Evolutionary conservation across 2,797 vertebrate species (phyloP).

Genomic region (Notamacropus eugenii): DNA sequence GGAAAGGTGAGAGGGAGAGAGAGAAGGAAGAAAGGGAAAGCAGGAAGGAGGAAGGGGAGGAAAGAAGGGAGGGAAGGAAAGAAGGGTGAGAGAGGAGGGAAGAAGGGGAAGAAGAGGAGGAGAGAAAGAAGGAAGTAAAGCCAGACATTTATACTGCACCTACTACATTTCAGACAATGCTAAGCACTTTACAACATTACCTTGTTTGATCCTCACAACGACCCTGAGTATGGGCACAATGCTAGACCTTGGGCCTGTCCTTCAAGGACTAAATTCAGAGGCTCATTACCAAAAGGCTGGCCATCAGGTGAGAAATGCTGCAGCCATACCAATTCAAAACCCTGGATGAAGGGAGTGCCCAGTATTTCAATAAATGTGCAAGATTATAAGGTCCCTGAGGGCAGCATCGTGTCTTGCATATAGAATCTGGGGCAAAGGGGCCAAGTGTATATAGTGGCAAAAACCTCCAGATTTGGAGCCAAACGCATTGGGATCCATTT

Average conservation of each 20-base stretch:
- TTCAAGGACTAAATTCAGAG: background rate
- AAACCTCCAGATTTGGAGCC: background rate
- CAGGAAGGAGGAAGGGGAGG: too few relatives aligned
- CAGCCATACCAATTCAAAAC: background rate
- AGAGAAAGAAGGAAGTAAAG: too few relatives aligned
- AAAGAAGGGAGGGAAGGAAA: too few relatives aligned
- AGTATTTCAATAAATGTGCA: background rate
- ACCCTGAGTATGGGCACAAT: background rate
- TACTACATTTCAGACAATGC: background rate
- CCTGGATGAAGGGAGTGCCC: background rate
- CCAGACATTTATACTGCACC: background rate
- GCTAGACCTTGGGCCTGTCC: background rate
- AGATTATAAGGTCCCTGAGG: background rate
- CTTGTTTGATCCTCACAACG: background rate
- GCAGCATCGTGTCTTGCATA: background rate
- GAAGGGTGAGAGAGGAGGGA: too few relatives aligned
- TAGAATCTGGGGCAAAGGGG: background rate
- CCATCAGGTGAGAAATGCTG: background rate
- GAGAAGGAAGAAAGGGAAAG: too few relatives aligned
- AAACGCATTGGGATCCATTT: background rate
- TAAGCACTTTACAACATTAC: background rate
- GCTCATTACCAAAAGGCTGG: background rate
- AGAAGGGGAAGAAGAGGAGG: too few relatives aligned
- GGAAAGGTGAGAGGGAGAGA: too few relatives aligned
- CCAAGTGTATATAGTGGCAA: background rate